Base-by-base conservation (phyloP, 2,888 invertebrate genomes). In the Eristalis arbustorum region DNA sequence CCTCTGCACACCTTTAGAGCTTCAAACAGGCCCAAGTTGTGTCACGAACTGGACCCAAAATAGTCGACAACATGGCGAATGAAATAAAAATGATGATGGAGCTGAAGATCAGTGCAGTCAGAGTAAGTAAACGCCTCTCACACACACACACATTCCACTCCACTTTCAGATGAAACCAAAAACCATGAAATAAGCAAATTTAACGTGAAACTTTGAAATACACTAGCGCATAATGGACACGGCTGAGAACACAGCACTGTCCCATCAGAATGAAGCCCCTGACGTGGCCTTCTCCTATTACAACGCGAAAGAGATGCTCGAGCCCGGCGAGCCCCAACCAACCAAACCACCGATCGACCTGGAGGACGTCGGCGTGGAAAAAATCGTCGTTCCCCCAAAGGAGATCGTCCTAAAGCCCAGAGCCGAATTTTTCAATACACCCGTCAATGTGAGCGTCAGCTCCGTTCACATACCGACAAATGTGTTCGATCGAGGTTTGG, bases 391-490 rank as follows among this genome's bases (percentile, higher is more conserved):
- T 61, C 93, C 94, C 4, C 94, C 95, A 18, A 94, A 94, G 90
- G 94, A 94, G 89, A 95, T 96, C 84, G 94, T 95, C 66, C 92
- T 96, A 83, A 94, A 94, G 82, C 94, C 94, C 89, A 96, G 96
- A 91, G 93, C 94, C 42, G 96, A 97, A 91, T 98, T 97, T 92
- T 96, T 96, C 88, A 95, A 96, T 90, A 95, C 95, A 87, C 94
- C 95, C 34, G 96, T 96, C 34, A 97, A 97, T 91, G 95, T 95
- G 57, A 96, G 95, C 91, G 94, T 96, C 91, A 98, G 97, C 91
- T 97, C 98, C 88, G 97, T 98, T 59, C 98, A 98, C 92, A 97
- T 99, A 66, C 98, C 99, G 40, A 98, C 98, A 85, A 98, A 98
- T 93, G 98, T 99, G 80, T 98, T 96, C 92, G 97, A 98, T 91